Base-by-base conservation (phyloP, 1,140 invertebrate genomes). In the Ceratina japonica region DNA sequence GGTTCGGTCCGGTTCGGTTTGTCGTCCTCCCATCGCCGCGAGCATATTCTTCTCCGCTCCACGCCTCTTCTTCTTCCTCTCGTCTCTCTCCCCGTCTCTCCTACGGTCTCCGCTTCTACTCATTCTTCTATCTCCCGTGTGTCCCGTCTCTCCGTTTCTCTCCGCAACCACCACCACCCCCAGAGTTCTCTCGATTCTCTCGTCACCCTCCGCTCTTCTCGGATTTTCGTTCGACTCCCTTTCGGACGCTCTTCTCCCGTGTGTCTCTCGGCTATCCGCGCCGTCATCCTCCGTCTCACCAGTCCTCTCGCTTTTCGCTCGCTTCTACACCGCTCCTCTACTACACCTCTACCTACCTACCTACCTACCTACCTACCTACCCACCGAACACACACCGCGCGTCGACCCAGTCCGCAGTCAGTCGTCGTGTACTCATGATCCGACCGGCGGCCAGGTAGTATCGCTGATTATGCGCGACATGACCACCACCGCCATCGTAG, bases 381-480 rank as follows among this genome's bases (percentile, higher is more conserved):
- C n/a, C n/a, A 58, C 73, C 72, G 73, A 59, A 74, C 81, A 7
- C 2, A 37, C 37, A 10, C 37, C 37, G 37, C 72, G 75, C 83
- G 83, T 82, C 10, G 78, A 74, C 66, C 77, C 77, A 72, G 70
- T 72, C 79, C 79, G 37, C 37, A 63, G 74, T 81, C 52, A 69
- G 79, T 66, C 83, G 79, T 66, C 83, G 83, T 77, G 83, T 86
- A 87, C 88, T 86, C 75, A 89, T 90, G 88, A 88, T 80, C 82
- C 84, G 82, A 75, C 80, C 83, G 86, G 85, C 86, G 84, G 81
- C 76, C 77, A 90, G 88, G 84, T 90, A 89, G 87, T 90, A 89
- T 74, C 85, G 83, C 86, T 85, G 87, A 89, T 86, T 89, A 90
- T 91, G 89, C 89, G 81, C 88, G 81, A 81, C 82, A 86, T 88